Evolutionary conservation across 2,888 invertebrate genomes (phyloP).

Genomic region (Panzeria rudis): DNA sequence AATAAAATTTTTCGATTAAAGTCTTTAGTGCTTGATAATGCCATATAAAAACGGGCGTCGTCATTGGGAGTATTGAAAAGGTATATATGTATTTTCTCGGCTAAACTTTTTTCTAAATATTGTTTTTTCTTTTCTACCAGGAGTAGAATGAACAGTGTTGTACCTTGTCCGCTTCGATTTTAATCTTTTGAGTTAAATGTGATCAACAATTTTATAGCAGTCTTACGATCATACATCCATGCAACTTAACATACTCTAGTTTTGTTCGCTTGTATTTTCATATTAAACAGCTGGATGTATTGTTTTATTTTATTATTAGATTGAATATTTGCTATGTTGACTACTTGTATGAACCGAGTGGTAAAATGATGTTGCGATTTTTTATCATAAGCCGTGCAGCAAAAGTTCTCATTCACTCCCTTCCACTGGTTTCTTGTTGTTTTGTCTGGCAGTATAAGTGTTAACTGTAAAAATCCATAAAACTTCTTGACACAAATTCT

Average conservation of each 20-base stretch:
- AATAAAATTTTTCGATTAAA: conserved; percentile 5
- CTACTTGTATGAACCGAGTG: conserved; percentile 53
- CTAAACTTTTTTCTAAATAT: background rate
- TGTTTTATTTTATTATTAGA: conserved; percentile 57
- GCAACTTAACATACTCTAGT: conserved; percentile 50
- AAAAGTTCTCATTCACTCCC: conserved; percentile 14
- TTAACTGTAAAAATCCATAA: conserved; percentile 70
- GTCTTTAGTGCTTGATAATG: conserved; percentile 43
- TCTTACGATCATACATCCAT: conserved; percentile 26
- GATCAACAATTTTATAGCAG: conserved; percentile 71
- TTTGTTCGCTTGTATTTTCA: conserved; percentile 1
- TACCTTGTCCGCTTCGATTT: conserved; percentile 72
- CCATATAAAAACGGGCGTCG: conserved; percentile 59
- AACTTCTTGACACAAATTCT: conserved; percentile 74
- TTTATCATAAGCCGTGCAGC: conserved; percentile 52
- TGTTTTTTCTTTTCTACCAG: conserved; percentile 13
- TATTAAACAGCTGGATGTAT: conserved; percentile 62
- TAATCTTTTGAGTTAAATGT: conserved; percentile 74
- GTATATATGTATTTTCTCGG: background rate
- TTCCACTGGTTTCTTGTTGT: background rate
- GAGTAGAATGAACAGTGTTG: conserved; percentile 55
- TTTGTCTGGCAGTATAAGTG: conserved; percentile 53
- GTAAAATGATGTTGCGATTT: conserved; percentile 42
- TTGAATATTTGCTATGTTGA: conserved; percentile 53
- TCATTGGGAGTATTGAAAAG: conserved; percentile 41